These are phyloP conservation scores for Paracentrotus lividus DNA, from an alignment of 53 echinoderm and acorn worm genomes.

Conservation along the genomic window DNA sequence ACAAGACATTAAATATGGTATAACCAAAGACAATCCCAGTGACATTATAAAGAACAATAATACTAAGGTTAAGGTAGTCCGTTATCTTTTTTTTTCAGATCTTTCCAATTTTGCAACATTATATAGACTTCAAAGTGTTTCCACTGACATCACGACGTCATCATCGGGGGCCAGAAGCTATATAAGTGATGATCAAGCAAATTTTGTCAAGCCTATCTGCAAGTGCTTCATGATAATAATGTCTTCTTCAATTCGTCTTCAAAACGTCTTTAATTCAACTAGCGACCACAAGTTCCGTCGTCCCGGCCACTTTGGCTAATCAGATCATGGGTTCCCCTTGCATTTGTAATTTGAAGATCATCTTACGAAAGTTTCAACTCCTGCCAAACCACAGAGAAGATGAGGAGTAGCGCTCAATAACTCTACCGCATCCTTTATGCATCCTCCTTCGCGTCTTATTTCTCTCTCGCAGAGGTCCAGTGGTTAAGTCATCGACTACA, in stretches of 20 bases:
- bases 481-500: too few species aligned
- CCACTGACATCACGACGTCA: too few species aligned
- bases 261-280: conserved; percentile 9
- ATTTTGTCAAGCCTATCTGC: background rate
- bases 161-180: background rate
- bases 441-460: background rate
- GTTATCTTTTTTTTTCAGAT: background rate
- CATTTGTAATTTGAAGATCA: background rate
- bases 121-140: too few species aligned
- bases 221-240: background rate
- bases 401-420: background rate
- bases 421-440: background rate
- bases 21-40: too few species aligned
- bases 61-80: background rate
- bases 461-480: background rate
- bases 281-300: conserved; percentile 8
- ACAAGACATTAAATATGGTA: too few species aligned
- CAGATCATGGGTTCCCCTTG: background rate
- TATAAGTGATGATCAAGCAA: background rate
- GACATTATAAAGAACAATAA: background rate
- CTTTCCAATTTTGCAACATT: background rate
- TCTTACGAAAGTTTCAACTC: background rate
- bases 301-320: background rate
- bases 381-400: background rate
- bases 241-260: conserved; percentile 17